Conservation (phyloP, 2,888 invertebrate genomes). For the Philonicus albiceps region DNA sequence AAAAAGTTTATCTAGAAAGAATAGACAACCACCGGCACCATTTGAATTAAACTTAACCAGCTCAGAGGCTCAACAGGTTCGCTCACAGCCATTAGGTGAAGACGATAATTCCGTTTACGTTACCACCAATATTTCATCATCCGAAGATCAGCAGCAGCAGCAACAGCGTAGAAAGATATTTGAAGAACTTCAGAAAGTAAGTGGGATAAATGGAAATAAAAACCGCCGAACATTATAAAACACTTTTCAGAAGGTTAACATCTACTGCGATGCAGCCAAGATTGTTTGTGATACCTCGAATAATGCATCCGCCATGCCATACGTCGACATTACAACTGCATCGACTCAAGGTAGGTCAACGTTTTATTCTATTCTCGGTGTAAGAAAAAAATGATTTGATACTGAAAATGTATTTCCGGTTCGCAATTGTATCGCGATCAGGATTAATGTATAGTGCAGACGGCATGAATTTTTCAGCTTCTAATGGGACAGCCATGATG, state of each 20-base stretch:
- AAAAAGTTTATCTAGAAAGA: conserved; percentile 60
- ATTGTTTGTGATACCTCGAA: conserved; percentile 49
- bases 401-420: not conserved
- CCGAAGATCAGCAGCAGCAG: conserved; percentile 53
- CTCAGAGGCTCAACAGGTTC: conserved; percentile 57
- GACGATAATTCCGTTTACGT: conserved; percentile 55
- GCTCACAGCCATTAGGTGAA: conserved; percentile 65
- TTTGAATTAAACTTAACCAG: conserved; percentile 57
- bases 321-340: conserved; percentile 51
- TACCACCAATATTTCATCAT: conserved; percentile 43
- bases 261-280: conserved; percentile 42
- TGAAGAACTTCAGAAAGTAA: conserved; percentile 52
- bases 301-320: conserved; percentile 50
- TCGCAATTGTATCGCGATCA: conserved; percentile 49
- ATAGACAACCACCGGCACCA: conserved; percentile 58
- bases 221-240: conserved; percentile 53
- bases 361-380: not conserved
- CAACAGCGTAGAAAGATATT: conserved; percentile 55
- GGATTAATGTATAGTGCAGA: conserved; percentile 62
- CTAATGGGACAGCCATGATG: conserved; percentile 56
- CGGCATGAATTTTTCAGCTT: conserved; percentile 55
- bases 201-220: not conserved
- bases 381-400: not conserved
- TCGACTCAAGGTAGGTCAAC: conserved; percentile 49
- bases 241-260: conserved; percentile 56